Base-by-base conservation (phyloP, 2,888 invertebrate species). In the Harmothoe impar region DNA sequence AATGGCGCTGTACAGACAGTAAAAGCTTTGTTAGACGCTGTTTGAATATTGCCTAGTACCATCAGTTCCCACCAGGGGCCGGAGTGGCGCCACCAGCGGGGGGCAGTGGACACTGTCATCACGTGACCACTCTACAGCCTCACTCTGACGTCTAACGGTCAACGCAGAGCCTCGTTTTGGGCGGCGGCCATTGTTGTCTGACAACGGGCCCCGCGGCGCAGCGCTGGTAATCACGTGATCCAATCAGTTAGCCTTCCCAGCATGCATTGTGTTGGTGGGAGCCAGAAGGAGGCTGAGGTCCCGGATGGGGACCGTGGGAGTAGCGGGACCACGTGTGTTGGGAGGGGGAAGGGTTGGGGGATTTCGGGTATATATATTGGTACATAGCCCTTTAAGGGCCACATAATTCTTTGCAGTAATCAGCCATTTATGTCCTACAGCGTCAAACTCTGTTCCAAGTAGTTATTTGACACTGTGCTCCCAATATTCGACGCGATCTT, bases 21-120 rank as follows among this genome's bases (percentile, higher is more conserved):
- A 43, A 43, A 43, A 43, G 43, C 10, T 7, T 43, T 43, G 43
- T 43, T 62, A 62, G 62, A 62, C n/a, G 1, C 3, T 62, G 62
- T 62, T 62, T 62, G 20, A 62, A n/a, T 62, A 62, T 62, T 62
- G 62, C n/a, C 62, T 62, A n/a, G 7, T n/a, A 62, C 62, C 62
- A 3, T 20, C 3, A 62, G 23, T 15, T 12, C 12, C 62, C 23
- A 62, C 62, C 20, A 62, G 62, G 20, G 62, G 62, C 43, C 5
- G 43, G 5, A 43, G 10, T 43, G 43, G 25, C 72, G 29, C 31
- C 72, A 72, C 72, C 72, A 29, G 17, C 0, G 72, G 62, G 62
- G 23, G 29, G 25, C 72, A 72, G 15, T 15, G 29, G 72, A 72
- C 5, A 25, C 72, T 29, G 31, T 72, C 31, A 25, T 72, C 72